Conservation (phyloP, 2,888 invertebrate genomes). For the Pseudolycoriella hygida region DNA sequence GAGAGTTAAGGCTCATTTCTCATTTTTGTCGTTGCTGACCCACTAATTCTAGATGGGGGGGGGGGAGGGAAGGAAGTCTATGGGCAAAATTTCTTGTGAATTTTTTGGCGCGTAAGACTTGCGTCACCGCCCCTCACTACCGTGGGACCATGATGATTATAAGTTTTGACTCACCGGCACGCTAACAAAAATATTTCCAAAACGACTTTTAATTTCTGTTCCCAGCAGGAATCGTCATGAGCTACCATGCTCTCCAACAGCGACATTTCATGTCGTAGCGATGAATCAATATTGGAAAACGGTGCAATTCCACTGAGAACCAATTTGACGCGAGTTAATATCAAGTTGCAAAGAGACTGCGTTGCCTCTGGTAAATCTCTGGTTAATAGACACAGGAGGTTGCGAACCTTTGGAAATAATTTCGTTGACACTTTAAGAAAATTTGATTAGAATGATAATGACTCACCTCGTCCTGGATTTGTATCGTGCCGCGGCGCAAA, state of each 20-base stretch:
- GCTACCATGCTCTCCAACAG: constrained; percentile 74
- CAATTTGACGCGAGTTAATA: constrained; percentile 70
- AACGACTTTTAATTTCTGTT: constrained; percentile 72
- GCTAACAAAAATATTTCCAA: constrained; percentile 74
- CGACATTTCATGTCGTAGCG: constrained; percentile 78
- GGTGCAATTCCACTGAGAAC: constrained; percentile 61
- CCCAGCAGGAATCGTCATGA: constrained; percentile 92
- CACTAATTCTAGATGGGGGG: no score
- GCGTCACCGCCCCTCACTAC: no score
- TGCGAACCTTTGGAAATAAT: constrained; percentile 34
- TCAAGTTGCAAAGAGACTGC: constrained; percentile 62
- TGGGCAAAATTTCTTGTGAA: no score
- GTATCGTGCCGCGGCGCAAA: constrained; percentile 66
- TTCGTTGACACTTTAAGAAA: no score
- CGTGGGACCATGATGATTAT: no score
- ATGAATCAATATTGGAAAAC: constrained; percentile 49
- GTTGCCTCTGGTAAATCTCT: constrained; percentile 71
- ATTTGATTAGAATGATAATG: no score
- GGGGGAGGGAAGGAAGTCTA: no score
- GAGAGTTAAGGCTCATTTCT: no score
- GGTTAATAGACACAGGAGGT: constrained; percentile 73
- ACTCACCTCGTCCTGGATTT: constrained; percentile 69
- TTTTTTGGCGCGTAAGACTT: no score
- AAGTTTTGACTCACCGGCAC: constrained; percentile 30
- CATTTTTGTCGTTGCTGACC: no score